Evolutionary conservation across 2,888 invertebrate species (phyloP), one percentile per base, ranked within the genome.

Genomic region (Harpalus rufipes): DNA sequence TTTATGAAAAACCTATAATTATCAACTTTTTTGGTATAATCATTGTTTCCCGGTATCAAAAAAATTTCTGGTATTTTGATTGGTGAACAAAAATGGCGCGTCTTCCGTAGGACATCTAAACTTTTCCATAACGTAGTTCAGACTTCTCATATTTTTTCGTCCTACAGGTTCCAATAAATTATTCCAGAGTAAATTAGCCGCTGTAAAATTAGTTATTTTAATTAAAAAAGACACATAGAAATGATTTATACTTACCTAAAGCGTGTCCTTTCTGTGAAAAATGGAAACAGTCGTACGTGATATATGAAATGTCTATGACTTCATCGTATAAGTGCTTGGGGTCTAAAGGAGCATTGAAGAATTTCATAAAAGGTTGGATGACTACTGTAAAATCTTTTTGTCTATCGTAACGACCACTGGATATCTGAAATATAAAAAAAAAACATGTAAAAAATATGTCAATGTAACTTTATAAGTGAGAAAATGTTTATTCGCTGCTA

Each of bases 201-300:
- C 95, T 95, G 91, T 89, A 90, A 89, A 68, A 83, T 74, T 58
- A 39, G 41, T 68, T 39, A 68, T 14, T 16, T 68, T 68, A 68
- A 32, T 39, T 68, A 78, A 32, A 7, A 68, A 44, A 72, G 21
- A 65, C 32, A 56, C 16, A 21, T 21, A 78, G 32, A 68, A 6
- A 80, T 72, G 41, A 78, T 58, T 58, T 78, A 44, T 1, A 74
- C 44, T 91, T 91, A 95, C 95, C 95, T 81, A 95, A 89, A 0
- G 95, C 95, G 86, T 95, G 95, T n/a, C 95, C 95, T 90, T 95
- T 95, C 91, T 96, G 95, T 83, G 95, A 95, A 91, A 96, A 95
- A 91, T 96, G 95, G 90, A 96, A 96, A 91, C 96, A 95, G 89
- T 96, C 95, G 89, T 95, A 94, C 1, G 95, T 95, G 88, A 95